Percentiles rank a stretch among this genome's conserved stretches.
phyloP scores from a whole-genome alignment of 2,797 vertebrate genomes.

The Bradypodion ventrale region DNA sequence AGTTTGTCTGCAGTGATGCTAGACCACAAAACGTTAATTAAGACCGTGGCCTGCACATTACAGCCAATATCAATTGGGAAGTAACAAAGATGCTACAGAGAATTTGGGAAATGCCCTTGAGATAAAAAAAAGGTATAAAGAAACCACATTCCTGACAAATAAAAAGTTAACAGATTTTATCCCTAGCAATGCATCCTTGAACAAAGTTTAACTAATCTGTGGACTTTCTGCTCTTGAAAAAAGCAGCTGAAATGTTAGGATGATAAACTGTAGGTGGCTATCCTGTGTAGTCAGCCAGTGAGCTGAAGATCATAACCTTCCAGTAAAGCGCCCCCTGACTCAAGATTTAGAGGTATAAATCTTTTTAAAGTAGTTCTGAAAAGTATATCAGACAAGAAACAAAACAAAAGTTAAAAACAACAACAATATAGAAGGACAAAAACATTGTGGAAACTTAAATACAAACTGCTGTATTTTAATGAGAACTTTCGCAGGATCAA shows the following conservation, averaged over 20 bases:
- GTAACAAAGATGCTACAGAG: constrained; percentile 39
- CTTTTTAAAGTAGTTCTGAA: too few relatives aligned
- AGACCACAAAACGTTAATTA: constrained; percentile 30
- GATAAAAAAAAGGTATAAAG: constrained; percentile 4
- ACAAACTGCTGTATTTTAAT: too few relatives aligned
- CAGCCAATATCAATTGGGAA: constrained; percentile 10
- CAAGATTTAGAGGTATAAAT: too few relatives aligned
- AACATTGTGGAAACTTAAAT: too few relatives aligned
- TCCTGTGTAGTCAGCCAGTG: background rate
- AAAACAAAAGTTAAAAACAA: too few relatives aligned
- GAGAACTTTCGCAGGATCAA: too few relatives aligned
- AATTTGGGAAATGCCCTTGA: constrained; percentile 43
- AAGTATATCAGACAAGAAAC: too few relatives aligned
- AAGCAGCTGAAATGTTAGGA: background rate
- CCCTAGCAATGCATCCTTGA: background rate
- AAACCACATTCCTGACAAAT: constrained; percentile 33
- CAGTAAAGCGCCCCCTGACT: background rate
- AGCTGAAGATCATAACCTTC: background rate
- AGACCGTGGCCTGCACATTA: constrained; percentile 27
- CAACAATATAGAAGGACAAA: too few relatives aligned
- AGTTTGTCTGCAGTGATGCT: background rate
- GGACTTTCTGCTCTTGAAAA: background rate
- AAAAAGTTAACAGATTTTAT: constrained; percentile 42
- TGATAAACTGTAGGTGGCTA: background rate
- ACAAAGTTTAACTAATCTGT: background rate